Evolutionary conservation across 2,888 invertebrate genomes (phyloP).

Genomic region (Mesodorylaimus sp.): DNA sequence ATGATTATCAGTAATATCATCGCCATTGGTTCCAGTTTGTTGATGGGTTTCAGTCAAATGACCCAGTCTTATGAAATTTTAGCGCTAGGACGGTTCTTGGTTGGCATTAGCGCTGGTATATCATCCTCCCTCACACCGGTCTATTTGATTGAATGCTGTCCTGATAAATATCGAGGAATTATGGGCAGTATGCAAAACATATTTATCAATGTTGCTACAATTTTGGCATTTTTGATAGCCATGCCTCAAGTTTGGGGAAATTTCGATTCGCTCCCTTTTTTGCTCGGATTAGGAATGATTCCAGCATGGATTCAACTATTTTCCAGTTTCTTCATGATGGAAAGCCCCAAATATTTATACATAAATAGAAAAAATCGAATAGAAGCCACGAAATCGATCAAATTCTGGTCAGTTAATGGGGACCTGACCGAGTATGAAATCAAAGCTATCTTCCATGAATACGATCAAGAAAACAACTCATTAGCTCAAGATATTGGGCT

Average conservation of each 20-base stretch:
- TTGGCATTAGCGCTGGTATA: not conserved
- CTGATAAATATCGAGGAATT: not conserved
- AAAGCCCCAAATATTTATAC: constrained; percentile 1
- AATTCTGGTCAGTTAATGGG: no score
- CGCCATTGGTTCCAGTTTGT: not conserved
- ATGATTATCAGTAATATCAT: not conserved
- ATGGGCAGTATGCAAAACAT: not conserved
- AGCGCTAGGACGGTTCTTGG: not conserved
- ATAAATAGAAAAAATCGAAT: not conserved
- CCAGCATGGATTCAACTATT: not conserved
- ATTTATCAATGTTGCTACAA: no score
- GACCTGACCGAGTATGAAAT: no score
- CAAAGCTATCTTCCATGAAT: no score
- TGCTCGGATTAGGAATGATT: not conserved
- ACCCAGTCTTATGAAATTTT: not conserved
- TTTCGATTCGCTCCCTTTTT: not conserved
- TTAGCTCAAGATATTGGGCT: no score
- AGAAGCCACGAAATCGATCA: not conserved
- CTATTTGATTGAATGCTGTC: not conserved
- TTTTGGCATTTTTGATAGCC: not conserved
- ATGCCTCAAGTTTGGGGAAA: not conserved
- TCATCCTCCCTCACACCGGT: not conserved
- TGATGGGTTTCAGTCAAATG: not conserved
- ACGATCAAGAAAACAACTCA: no score
- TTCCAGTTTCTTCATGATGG: not conserved